Conservation (phyloP, 1,140 invertebrate species). For the Lucilia cuprina region DNA sequence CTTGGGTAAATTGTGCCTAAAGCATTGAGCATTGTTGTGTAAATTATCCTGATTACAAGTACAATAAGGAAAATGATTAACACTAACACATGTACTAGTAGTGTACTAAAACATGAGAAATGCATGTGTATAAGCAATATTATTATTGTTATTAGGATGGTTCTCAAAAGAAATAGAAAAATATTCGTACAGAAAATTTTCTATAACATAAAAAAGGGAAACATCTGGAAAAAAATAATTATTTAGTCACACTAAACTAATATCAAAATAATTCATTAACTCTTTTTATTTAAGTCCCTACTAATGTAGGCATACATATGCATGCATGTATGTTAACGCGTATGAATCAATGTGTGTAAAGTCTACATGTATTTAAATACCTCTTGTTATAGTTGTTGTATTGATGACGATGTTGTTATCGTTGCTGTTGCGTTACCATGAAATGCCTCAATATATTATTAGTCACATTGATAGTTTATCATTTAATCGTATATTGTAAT, state of each 20-base stretch:
- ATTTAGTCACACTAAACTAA: too few relatives aligned
- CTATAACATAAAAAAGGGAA: too few relatives aligned
- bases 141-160: too few relatives aligned
- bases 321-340: too few relatives aligned
- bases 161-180: too few relatives aligned
- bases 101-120: not conserved
- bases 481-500: not conserved
- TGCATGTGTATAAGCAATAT: not conserved
- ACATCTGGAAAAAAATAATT: too few relatives aligned
- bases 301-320: too few relatives aligned
- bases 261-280: too few relatives aligned
- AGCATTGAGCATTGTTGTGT: conserved; percentile 22
- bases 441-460: not conserved
- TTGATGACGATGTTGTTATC: not conserved
- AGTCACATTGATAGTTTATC: not conserved
- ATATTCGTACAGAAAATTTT: too few relatives aligned
- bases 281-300: too few relatives aligned
- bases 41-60: conserved; percentile 34
- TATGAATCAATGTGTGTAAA: not conserved
- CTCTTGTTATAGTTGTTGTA: not conserved
- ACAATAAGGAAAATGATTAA: conserved; percentile 33
- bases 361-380: not conserved
- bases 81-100: conserved; percentile 2
- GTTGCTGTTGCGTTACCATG: too few relatives aligned
- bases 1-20: conserved; percentile 21